Percentiles rank a stretch among this genome's conserved stretches.
These are phyloP conservation scores for Ictidomys tridecemlineatus DNA, from an alignment of 2,113 vertebrate species.

Conservation along the genomic window DNA sequence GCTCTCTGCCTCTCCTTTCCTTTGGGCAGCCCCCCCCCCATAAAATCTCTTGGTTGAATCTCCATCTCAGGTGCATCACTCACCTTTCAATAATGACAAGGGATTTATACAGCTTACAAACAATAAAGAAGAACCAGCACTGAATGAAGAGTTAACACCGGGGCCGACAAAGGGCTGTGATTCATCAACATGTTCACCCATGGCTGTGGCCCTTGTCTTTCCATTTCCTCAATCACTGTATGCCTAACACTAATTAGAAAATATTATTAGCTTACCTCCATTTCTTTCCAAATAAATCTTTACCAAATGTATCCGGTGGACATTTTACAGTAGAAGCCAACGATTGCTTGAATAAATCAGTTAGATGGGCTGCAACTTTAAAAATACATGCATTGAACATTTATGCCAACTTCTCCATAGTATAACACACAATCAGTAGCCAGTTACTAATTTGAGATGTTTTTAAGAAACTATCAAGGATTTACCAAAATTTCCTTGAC, in stretches of 20 bases:
- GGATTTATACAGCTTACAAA: neutral
- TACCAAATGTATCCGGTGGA: constrained; percentile 30
- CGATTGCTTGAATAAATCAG: constrained; percentile 82
- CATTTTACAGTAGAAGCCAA: neutral
- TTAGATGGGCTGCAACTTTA: constrained; percentile 84
- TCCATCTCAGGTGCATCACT: too few relatives aligned
- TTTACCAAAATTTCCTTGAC: neutral
- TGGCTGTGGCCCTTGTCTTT: accelerated
- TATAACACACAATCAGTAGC: accelerated
- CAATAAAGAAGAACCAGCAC: neutral
- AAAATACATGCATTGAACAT: neutral
- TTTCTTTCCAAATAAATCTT: constrained; percentile 56
- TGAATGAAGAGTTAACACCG: neutral
- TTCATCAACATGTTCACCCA: neutral
- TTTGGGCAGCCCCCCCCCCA: too few relatives aligned
- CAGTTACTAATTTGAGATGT: neutral
- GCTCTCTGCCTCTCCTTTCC: too few relatives aligned
- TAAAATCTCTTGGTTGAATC: too few relatives aligned
- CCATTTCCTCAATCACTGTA: too few relatives aligned
- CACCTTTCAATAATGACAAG: neutral
- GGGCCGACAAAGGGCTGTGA: neutral
- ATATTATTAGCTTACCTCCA: constrained; percentile 82
- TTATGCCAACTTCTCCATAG: neutral
- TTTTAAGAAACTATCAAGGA: neutral
- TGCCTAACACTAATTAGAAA: neutral